These are phyloP conservation scores for Triplophysa siluroides DNA, from an alignment of 2,113 vertebrate genomes.

Conservation along the genomic window DNA sequence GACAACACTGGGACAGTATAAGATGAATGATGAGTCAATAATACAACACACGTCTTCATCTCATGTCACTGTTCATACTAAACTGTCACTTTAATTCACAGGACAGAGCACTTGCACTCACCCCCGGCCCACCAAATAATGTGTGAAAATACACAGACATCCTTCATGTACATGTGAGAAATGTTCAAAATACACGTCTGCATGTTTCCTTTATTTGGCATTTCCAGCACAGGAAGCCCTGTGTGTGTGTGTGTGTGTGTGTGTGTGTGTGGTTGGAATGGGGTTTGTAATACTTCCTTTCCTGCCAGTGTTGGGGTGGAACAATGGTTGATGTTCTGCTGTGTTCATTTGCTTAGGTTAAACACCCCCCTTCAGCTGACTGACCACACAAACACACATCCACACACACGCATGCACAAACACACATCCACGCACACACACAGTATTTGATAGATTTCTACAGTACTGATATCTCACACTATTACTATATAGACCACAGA, in stretches of 20 bases:
- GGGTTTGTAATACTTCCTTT: conserved; percentile 39
- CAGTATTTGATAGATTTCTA: no score
- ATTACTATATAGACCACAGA: no score
- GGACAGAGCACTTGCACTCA: no score
- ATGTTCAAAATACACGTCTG: background rate
- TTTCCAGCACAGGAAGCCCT: background rate
- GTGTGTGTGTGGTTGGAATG: conserved; percentile 3
- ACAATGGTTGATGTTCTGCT: conserved; percentile 42
- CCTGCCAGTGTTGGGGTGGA: conserved; percentile 36
- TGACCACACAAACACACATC: background rate
- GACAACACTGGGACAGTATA: no score
- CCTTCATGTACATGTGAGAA: background rate
- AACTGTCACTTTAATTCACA: no score
- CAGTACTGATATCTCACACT: no score
- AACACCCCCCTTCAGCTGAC: background rate
- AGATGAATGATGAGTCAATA: no score
- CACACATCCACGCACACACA: background rate
- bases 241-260: background rate
- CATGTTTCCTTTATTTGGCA: background rate
- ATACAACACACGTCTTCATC: no score
- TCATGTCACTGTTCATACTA: no score
- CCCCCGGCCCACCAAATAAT: no score
- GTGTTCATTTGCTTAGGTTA: background rate
- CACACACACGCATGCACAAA: background rate
- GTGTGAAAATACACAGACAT: no score